Base-by-base conservation (phyloP, 2,797 vertebrate genomes). In the Girardinus metallicus region DNA sequence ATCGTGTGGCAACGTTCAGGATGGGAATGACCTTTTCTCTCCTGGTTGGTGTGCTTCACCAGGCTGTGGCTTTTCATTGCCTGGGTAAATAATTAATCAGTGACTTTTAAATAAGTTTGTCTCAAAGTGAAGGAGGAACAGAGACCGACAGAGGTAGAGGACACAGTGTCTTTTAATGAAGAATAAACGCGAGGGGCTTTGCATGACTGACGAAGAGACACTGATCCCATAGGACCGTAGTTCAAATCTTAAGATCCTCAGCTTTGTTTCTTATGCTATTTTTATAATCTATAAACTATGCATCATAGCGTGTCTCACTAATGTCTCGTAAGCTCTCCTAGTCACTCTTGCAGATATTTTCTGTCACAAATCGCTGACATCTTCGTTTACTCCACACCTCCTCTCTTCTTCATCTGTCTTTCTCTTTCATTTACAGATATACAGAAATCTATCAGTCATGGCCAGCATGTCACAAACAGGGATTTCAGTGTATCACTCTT, bases 21-120 rank as follows among this genome's bases (percentile, higher is more conserved):
- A 89, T 86, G 77, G 84, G 80, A 80, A 87, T 94, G 95, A 95
- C 95, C 93, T 96, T 95, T 94, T 90, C 93, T 91, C 76, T 89
- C 88, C 86, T 75, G 87, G 79, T 79, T 79, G 83, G 83, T 84
- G 85, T 85, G 91, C 91, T 95, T 91, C 91, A 88, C 85, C 64
- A 75, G 88, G 90, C 90, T 92, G 91, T 95, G 95, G 92, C 94
- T 94, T 95, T 96, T 95, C 93, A 94, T 93, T 92, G 89, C 92
- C 89, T 31, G 85, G 82, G 93, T 95, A 94, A 96, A 96, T 96
- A 95, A 96, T 96, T 96, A 94, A 96, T 94, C 89, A 87, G 83
- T 0, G 70, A 86, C 90, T 92, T 90, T 89, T 86, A 80, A 93
- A 93, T 80, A 81, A 85, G 89, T 89, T 88, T 81, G 89, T 92